Evolutionary conservation across 2,113 vertebrate species (phyloP).

Genomic region (Ramphastos sulfuratus): DNA sequence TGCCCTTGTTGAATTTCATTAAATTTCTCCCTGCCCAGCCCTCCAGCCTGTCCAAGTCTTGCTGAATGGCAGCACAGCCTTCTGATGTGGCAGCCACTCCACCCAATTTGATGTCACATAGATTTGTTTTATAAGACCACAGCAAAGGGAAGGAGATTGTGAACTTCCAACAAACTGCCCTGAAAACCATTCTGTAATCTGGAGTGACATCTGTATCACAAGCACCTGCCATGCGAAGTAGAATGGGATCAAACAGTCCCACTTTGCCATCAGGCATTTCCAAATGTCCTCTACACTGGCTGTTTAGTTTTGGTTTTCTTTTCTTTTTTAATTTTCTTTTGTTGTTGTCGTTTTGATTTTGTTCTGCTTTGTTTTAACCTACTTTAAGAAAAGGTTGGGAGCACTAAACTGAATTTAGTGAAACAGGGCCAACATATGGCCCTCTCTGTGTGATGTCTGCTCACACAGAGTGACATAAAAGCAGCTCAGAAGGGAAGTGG

Average conservation of each 20-base stretch:
- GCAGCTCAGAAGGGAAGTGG: background rate
- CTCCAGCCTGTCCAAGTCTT: too few relatives aligned
- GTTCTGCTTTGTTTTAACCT: background rate
- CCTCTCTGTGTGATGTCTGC: background rate
- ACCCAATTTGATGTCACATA: too few relatives aligned
- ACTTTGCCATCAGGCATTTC: slow-evolving; percentile 19
- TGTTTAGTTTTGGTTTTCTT: background rate
- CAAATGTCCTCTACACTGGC: background rate
- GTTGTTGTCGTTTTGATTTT: too few relatives aligned
- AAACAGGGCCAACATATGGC: slow-evolving; percentile 29
- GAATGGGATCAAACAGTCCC: background rate
- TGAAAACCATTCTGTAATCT: background rate
- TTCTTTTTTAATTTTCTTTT: too few relatives aligned
- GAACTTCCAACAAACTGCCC: background rate
- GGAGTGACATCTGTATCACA: background rate
- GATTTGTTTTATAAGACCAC: background rate
- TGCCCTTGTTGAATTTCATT: too few relatives aligned
- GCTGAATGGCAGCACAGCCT: too few relatives aligned
- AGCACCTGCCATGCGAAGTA: accelerated
- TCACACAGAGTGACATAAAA: background rate
- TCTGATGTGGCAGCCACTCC: too few relatives aligned
- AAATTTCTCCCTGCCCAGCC: too few relatives aligned
- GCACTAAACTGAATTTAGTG: background rate
- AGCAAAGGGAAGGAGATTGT: background rate
- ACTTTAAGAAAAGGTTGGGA: slow-evolving; percentile 26